Conservation (phyloP, 2,888 invertebrate species). For the Megastigmus dorsalis region DNA sequence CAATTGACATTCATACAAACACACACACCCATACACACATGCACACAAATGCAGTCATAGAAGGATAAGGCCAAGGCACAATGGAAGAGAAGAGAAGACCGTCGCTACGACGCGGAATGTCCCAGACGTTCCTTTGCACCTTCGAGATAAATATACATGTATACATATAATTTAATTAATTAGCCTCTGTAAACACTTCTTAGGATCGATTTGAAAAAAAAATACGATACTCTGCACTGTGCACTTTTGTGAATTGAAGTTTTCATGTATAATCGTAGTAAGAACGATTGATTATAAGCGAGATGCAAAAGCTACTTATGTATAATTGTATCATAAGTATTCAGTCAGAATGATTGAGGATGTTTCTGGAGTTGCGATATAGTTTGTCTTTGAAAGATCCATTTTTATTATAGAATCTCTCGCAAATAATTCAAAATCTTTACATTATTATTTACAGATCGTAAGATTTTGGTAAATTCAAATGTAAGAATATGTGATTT, state of each 20-base stretch:
- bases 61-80: constrained; percentile 31
- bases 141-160: constrained; percentile 31
- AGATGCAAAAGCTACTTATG: constrained; percentile 28
- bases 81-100: constrained; percentile 22
- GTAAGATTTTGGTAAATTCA: too few species aligned
- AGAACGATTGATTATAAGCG: constrained; percentile 35
- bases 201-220: constrained; percentile 37
- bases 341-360: too few species aligned
- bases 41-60: constrained; percentile 2
- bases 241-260: constrained; percentile 74
- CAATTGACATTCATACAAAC: constrained; percentile 23
- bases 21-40: constrained; percentile 3
- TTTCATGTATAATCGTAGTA: constrained; percentile 56
- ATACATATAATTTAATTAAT: constrained; percentile 15
- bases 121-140: constrained; percentile 44
- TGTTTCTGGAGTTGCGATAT: too few species aligned
- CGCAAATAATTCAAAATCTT: too few species aligned
- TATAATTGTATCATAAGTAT: too few species aligned
- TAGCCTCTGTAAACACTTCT: constrained; percentile 35
- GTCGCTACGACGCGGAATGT: constrained; percentile 29
- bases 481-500: too few species aligned
- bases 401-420: too few species aligned
- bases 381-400: too few species aligned
- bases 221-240: constrained; percentile 69
- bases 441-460: too few species aligned